These are phyloP conservation scores for Hycleus phaleratus DNA, from an alignment of 1,140 invertebrate genomes.

Conservation along the genomic window DNA sequence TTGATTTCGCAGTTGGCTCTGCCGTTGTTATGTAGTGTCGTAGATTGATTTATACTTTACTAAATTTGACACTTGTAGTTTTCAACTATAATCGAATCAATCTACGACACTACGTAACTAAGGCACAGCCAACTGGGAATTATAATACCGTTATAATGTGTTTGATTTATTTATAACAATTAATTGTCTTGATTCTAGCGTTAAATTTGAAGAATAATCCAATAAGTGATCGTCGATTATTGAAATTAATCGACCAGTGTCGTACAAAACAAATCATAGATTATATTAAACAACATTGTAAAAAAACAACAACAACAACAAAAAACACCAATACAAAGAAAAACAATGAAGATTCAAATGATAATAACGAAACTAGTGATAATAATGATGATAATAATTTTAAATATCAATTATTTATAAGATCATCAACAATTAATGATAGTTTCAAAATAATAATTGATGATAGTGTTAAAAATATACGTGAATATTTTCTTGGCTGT, in stretches of 20 bases:
- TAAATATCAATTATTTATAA: no score
- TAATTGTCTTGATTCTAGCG: background rate
- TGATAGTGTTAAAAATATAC: slow-evolving; percentile 43
- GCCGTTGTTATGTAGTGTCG: no score
- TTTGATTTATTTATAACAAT: background rate
- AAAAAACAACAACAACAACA: slow-evolving; percentile 29
- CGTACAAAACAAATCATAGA: slow-evolving; percentile 60
- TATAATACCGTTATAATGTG: background rate
- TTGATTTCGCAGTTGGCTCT: no score
- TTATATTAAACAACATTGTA: slow-evolving; percentile 57
- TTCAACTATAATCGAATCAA: no score
- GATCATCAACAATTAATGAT: background rate
- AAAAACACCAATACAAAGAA: slow-evolving; percentile 33
- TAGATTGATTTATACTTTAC: no score
- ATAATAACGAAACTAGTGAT: slow-evolving; percentile 20
- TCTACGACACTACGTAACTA: no score
- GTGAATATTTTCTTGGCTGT: slow-evolving; percentile 67
- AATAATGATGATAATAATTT: slow-evolving; percentile 16
- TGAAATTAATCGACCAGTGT: slow-evolving; percentile 64
- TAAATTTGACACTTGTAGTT: no score
- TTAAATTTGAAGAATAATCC: slow-evolving; percentile 46
- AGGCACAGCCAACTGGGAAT: no score
- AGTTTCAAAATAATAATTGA: slow-evolving; percentile 24
- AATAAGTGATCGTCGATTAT: slow-evolving; percentile 60
- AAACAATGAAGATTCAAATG: slow-evolving; percentile 15